Evolutionary conservation across 2,113 vertebrate genomes (phyloP).

Genomic region (Xyliphius kryptos): DNA sequence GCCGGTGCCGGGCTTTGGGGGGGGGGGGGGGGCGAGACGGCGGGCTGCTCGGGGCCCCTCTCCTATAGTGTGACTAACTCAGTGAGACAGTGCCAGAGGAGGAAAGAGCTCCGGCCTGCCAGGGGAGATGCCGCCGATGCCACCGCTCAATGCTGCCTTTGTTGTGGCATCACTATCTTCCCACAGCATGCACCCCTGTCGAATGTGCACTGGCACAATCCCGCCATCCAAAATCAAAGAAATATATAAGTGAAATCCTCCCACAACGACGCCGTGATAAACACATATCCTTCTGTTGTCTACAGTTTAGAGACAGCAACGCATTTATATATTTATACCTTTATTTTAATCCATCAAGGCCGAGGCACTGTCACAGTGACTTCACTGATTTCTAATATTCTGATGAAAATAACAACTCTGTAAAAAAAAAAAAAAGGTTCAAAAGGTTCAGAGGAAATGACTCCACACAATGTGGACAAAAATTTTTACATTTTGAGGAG

Average conservation of each 20-base stretch:
- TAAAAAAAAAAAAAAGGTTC: too few relatives aligned
- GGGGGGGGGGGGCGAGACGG: not conserved
- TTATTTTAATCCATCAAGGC: too few relatives aligned
- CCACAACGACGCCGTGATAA: constrained; percentile 29
- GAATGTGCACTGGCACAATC: constrained; percentile 44
- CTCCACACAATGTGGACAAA: too few relatives aligned
- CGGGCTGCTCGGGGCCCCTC: constrained; percentile 43
- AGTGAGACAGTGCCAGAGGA: constrained; percentile 58
- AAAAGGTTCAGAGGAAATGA: too few relatives aligned
- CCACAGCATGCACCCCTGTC: constrained; percentile 53
- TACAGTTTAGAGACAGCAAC: too few relatives aligned
- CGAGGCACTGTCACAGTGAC: too few relatives aligned
- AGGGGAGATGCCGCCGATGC: constrained; percentile 35
- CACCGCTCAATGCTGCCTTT: constrained; percentile 51
- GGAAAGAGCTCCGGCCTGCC: constrained; percentile 43
- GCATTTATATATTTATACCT: too few relatives aligned
- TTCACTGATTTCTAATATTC: too few relatives aligned
- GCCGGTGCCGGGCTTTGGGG: too few relatives aligned
- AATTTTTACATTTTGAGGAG: too few relatives aligned
- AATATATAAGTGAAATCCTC: constrained; percentile 44
- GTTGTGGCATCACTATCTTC: constrained; percentile 52
- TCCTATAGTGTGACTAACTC: constrained; percentile 62
- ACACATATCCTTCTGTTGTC: too few relatives aligned
- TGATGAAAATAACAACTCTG: too few relatives aligned
- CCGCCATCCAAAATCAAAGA: constrained; percentile 11